Conservation (phyloP, 2,113 vertebrate genomes). For the Perccottus glenii region DNA sequence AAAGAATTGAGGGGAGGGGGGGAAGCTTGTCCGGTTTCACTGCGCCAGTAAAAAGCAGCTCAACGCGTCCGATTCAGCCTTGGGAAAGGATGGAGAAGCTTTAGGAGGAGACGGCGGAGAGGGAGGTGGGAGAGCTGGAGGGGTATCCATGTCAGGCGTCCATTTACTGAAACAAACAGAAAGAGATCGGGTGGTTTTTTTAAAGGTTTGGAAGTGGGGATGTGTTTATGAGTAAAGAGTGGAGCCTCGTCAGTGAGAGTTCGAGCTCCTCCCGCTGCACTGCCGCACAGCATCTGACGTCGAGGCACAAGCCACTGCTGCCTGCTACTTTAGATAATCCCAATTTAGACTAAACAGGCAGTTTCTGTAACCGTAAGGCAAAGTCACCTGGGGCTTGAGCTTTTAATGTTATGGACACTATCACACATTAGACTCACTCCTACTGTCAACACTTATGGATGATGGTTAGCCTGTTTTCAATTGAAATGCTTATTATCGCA, state of each 20-base stretch:
- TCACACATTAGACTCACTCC: no score
- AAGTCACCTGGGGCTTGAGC: no score
- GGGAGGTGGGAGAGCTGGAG: conserved; percentile 44
- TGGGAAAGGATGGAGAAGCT: conserved; percentile 68
- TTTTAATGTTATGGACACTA: no score
- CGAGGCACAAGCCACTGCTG: conserved; percentile 81
- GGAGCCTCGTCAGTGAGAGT: conserved; percentile 40
- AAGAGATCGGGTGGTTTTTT: conserved; percentile 44
- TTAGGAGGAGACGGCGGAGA: conserved; percentile 35
- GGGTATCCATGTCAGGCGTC: conserved; percentile 91
- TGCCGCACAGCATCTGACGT: conserved; percentile 93
- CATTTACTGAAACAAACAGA: conserved; percentile 6
- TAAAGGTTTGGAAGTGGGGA: conserved; percentile 30
- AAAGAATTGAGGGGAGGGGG: conserved; percentile 65
- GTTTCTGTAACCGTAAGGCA: no score
- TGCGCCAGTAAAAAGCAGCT: conserved; percentile 93
- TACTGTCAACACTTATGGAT: no score
- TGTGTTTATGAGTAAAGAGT: background rate
- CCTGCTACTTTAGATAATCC: background rate
- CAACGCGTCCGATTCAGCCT: conserved; percentile 88
- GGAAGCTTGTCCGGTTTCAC: conserved; percentile 90
- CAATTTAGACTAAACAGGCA: background rate
- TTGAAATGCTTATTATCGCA: no score
- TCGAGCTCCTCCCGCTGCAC: conserved; percentile 89
- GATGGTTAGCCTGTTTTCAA: no score